Base-by-base conservation (phyloP, 2,113 vertebrate species). In the Geococcyx californianus region DNA sequence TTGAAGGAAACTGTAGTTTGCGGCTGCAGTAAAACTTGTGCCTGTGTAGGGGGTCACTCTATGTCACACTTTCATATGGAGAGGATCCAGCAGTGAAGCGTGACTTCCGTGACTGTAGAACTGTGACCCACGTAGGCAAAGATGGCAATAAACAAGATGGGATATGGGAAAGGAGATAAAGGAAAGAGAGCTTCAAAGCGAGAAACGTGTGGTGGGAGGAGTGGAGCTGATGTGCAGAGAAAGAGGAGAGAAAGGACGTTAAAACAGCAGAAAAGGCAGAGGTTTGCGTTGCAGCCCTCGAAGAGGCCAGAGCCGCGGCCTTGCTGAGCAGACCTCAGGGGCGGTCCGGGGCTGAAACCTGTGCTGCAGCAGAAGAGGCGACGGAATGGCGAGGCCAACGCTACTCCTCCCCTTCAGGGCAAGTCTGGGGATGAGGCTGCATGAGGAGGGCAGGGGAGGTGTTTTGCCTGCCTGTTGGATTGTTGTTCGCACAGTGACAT, bases 1-100 rank as follows among this genome's bases (percentile, higher is more conserved):
- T 34, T 58, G 31, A 36, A 66, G 36, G 34, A 72, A 56, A 29
- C 36, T 49, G 16, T 49, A 64, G 40, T 68, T 59, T 51, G 29
- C 38, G 42, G 60, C 26, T 75, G 58, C 19, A 59, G 25, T 64
- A 64, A 87, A 94, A 79, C 6, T 2, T 6, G 19, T 23, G 1
- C 1, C 45, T 81, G 55, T 14, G 12, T 59, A 58, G 25, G 10
- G 59, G 33, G 33, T 67, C 24, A 9, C 20, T 75, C 60, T 0
- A 0, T 44, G 31, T n/a, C 47, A 23, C 20, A 4, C 42, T 58
- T 77, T 12, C 11, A 2, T 6, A 24, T 1, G 21, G 47, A 51
- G 45, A 66, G 34, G 38, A 64, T 82, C 11, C 1, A 0, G 15
- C 45, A 45, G 16, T 1, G 1, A 69, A 70, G 23, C n/a, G n/a